Evolutionary conservation across 2,797 vertebrate species (phyloP), one percentile per base, ranked within the genome.

Genomic region (Alca torda): DNA sequence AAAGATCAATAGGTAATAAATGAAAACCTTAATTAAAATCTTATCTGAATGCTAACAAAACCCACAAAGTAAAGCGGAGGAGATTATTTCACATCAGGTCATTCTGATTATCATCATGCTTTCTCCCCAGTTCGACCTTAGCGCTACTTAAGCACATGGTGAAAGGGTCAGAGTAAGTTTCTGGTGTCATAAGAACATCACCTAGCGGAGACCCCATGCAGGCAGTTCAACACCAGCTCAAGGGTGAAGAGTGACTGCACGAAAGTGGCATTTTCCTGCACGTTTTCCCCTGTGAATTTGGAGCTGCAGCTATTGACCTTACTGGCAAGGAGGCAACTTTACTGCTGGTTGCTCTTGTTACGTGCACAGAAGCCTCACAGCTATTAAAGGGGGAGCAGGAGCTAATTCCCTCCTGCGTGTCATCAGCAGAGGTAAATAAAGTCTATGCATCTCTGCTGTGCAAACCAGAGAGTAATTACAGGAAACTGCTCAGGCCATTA

Each of bases 21-120:
- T 69, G 1, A 91, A 95, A 88, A n/a, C 26, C 41, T 76, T 85
- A 87, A 93, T 84, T 72, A 94, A 82, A 78, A 68, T 18, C 59
- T 95, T 90, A 96, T 31, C 89, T 78, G 73, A 88, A 90, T 35
- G 35, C 73, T 89, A 91, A 90, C 61, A 84, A 85, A 90, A 86
- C 25, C 1, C 17, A 30, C 0, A 17, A 37, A 43, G 23, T 51
- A 45, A 63, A 89, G n/a, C 1, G 1, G 35, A 64, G 17, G 23
- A 74, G 41, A 31, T 75, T 72, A 50, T 90, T 92, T 87, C 23
- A 51, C 39, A 69, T 76, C 45, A 31, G 37, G n/a, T 80, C 30
- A 24, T 33, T 77, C 12, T 43, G 39, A 25, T 82, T 28, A 25
- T 35, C 24, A 13, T 14, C 1, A 2, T 37, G 16, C 39, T 89